phyloP scores from a whole-genome alignment of 1,140 invertebrate species.

The Samia ricini region DNA sequence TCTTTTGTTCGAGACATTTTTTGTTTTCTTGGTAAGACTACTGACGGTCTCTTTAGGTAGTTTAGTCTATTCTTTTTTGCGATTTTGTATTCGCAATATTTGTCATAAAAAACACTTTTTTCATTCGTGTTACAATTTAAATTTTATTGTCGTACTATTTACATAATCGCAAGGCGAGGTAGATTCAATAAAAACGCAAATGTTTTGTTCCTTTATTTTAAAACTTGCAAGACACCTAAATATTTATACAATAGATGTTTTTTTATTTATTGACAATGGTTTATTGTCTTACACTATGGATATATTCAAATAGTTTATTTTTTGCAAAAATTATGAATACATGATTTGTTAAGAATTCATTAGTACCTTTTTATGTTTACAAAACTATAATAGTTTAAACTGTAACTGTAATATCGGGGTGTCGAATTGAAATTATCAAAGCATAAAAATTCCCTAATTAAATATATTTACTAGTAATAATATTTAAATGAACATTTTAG shows the following conservation, averaged over 20 bases:
- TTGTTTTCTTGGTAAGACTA: constrained; percentile 54
- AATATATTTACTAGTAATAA: no score
- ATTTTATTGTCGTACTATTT: constrained; percentile 69
- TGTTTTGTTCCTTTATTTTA: constrained; percentile 65
- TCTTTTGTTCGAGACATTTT: constrained; percentile 36
- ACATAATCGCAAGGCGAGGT: constrained; percentile 69
- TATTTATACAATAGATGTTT: constrained; percentile 67
- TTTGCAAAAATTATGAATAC: not conserved
- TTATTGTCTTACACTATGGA: constrained; percentile 38
- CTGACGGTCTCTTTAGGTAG: constrained; percentile 56
- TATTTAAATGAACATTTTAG: no score
- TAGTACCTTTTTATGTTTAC: not conserved
- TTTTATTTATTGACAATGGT: constrained; percentile 61
- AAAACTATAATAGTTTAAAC: not conserved
- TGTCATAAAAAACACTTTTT: constrained; percentile 59
- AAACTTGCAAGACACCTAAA: constrained; percentile 50
- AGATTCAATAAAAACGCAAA: constrained; percentile 52
- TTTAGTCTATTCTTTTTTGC: constrained; percentile 53
- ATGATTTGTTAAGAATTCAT: not conserved
- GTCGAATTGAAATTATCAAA: not conserved
- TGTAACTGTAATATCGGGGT: not conserved
- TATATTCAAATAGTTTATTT: not conserved
- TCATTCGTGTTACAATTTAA: constrained; percentile 64
- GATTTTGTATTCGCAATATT: constrained; percentile 51
- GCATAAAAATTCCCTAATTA: not conserved